Percentiles rank a stretch among this genome's conserved stretches.
phyloP scores from a whole-genome alignment of 1,140 invertebrate genomes.

The Myzus persicae region DNA sequence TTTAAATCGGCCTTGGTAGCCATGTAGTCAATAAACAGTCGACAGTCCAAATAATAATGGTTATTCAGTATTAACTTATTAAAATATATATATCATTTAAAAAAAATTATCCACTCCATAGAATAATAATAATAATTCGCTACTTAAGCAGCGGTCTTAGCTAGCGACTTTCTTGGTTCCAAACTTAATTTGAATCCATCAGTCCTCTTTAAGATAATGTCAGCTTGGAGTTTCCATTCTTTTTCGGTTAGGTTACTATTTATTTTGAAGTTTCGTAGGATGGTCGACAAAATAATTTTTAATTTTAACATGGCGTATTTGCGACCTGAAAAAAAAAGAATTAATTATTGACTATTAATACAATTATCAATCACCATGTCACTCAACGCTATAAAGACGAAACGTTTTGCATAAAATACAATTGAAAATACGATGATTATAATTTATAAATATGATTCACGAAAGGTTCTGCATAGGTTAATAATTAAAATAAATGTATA shows the following conservation, averaged over 20 bases:
- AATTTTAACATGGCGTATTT: constrained; percentile 89
- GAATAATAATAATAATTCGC: not conserved
- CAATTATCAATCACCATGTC: not conserved
- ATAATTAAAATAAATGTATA: constrained; percentile 21
- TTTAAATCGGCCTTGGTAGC: not conserved
- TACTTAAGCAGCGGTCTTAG: constrained; percentile 50
- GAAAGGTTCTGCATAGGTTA: constrained; percentile 1
- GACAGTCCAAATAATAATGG: not conserved
- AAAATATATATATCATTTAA: not conserved
- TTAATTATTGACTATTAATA: not conserved
- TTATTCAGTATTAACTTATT: not conserved
- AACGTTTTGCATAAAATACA: constrained; percentile 42
- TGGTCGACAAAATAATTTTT: constrained; percentile 85
- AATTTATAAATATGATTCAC: not conserved
- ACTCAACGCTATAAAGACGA: not conserved
- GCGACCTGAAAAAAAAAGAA: constrained; percentile 69
- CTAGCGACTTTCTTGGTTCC: constrained; percentile 69
- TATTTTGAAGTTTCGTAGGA: constrained; percentile 83
- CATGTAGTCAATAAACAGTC: not conserved
- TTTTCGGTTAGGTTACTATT: constrained; percentile 73
- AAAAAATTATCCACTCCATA: constrained; percentile 45
- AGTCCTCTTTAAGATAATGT: constrained; percentile 82
- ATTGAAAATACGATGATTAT: constrained; percentile 35
- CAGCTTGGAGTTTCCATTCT: constrained; percentile 79
- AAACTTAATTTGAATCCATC: constrained; percentile 79